Base-by-base conservation (phyloP, 2,888 invertebrate genomes). In the Trilocha varians region DNA sequence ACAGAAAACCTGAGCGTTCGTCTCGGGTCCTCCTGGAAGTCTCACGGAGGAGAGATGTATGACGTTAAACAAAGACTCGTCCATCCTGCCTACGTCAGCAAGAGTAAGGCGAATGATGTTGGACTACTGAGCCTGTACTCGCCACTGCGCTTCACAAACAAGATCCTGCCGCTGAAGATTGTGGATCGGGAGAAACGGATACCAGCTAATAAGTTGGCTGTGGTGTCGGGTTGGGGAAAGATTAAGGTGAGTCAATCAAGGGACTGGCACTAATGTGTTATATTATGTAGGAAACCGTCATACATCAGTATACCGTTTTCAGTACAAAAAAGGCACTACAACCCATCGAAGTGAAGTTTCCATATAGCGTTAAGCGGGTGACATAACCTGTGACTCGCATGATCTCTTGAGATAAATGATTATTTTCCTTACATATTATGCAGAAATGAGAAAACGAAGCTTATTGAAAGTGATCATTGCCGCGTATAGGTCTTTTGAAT, bases 141-240 rank as follows among this genome's bases (percentile, higher is more conserved):
- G 0, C 69, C 72, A 0, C 66, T 88, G 11, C 55, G 75, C 25
- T 73, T 85, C 64, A 76, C 84, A 0, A 59, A 72, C 3, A 65
- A 65, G n/a, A 70, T 87, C 1, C 57, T 77, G 44, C 76, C 83
- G 0, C 80, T 87, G 32, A 49, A 64, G 8, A 49, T 87, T 35
- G 76, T 82, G 17, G 67, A 57, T 0, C 62, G 57, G 13, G 70
- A 57, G 1, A 54, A 59, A 0, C 53, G 60, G 35, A 57, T 86
- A 3, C 65, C 55, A 0, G 77, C 80, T 0, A 53, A 74, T 18
- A 59, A 69, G 34, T 53, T 70, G 0, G 78, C 79, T 33, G 78
- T 82, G 16, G 79, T 85, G 0, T 85, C 87, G 1, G 87, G 87
- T 0, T 87, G 85, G 86, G 87, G 87, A 1, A 78, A 77, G 39